A percentile compares a stretch with the other conserved stretches of the same genome.
Evolutionary conservation across 1,140 invertebrate species (phyloP).

Genomic region (Bombus superbus): DNA sequence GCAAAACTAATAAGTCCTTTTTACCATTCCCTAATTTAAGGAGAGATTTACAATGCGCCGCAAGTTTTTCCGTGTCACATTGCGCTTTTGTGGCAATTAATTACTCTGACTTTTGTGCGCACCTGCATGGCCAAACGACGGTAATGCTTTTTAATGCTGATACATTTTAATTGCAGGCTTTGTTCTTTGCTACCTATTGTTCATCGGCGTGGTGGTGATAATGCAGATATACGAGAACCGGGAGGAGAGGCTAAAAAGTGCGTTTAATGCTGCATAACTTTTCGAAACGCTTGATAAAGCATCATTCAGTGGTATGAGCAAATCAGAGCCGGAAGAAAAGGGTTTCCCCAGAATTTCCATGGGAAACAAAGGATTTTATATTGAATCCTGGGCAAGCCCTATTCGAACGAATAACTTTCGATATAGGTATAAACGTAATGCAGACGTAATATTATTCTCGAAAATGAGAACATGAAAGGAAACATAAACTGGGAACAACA

Average conservation of each 20-base stretch:
- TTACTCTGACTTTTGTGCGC: not conserved
- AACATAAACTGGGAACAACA: not conserved
- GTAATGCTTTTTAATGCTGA: slow-evolving; percentile 51
- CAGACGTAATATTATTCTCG: not conserved
- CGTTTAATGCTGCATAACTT: not conserved
- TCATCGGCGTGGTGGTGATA: slow-evolving; percentile 84
- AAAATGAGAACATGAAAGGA: not conserved
- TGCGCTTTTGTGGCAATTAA: slow-evolving; percentile 1
- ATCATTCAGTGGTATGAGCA: not conserved
- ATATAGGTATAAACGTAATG: not conserved
- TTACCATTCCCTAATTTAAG: slow-evolving; percentile 3
- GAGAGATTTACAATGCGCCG: slow-evolving; percentile 1
- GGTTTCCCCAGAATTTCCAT: not conserved
- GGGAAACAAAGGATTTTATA: not conserved
- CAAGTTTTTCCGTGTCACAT: slow-evolving; percentile 23
- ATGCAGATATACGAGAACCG: slow-evolving; percentile 79
- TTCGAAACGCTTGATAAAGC: not conserved
- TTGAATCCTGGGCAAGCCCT: not conserved
- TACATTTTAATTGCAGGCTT: slow-evolving; percentile 79
- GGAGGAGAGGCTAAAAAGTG: slow-evolving; percentile 70
- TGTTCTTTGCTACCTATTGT: slow-evolving; percentile 84
- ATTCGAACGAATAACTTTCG: slow-evolving; percentile 35
- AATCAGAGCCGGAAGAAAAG: not conserved
- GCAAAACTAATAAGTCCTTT: slow-evolving; percentile 1
- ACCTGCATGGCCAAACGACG: not conserved